Base-by-base conservation (phyloP, 2,888 invertebrate species). In the Allacma fusca region DNA sequence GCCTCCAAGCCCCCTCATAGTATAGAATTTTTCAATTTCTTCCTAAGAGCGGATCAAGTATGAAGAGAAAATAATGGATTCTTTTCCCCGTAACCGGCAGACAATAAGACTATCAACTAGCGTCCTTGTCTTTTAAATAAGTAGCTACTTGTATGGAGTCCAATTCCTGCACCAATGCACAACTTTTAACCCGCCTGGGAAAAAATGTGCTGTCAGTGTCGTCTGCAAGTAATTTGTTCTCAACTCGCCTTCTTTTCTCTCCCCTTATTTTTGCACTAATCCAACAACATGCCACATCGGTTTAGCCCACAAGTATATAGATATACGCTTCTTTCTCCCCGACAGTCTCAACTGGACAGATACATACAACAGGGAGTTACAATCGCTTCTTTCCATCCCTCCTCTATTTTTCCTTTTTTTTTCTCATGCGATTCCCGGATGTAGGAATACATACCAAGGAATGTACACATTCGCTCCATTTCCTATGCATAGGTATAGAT, bases 211-310 rank as follows among this genome's bases (percentile, higher is more conserved):
- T 62, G 62, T 62, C 62, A 62, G 24, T 62, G 62, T 62, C 62
- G 62, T 24, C 62, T 62, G 62, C 62, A 12, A 62, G 62, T 62
- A 62, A 62, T 62, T 62, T 62, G 62, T 62, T 62, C 62, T 62
- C 28, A 16, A n/a, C 57, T 71, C 21, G n/a, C 69, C 44, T 44
- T 12, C 7, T 24, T 23, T 62, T 62, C 23, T 62, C 62, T 23
- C 26, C 26, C 62, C 26, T 40, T 16, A 9, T 50, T 50, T 70
- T 50, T 72, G 34, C 34, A 73, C 44, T 65, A 50, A 67, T 74
- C 74, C 65, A 74, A 44, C 44, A 24, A 74, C 50, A 67, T 44
- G 40, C 73, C 64, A 65, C 74, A 67, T 65, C 44, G 57, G 40
- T 65, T 43, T 74, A 74, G 44, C 67, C 28, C 74, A 43, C 19